Evolutionary conservation across 2,113 vertebrate species (phyloP).

Genomic region (Bufo bufo): DNA sequence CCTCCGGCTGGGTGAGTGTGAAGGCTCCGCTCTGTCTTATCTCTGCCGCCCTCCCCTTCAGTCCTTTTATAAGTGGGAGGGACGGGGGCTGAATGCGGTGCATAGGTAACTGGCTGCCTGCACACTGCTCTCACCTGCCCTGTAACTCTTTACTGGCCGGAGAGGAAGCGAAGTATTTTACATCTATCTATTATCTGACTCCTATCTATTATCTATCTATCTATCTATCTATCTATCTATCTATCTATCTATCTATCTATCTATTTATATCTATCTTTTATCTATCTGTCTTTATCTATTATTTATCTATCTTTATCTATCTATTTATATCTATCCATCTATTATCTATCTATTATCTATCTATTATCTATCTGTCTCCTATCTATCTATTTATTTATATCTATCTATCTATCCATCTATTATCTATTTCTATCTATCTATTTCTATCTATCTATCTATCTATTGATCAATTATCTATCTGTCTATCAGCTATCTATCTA

Average conservation of each 20-base stretch:
- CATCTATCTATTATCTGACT: no score
- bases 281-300: no score
- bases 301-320: no score
- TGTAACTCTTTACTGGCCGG: conserved; percentile 15
- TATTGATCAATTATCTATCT: no score
- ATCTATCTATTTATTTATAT: no score
- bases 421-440: no score
- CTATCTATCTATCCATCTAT: no score
- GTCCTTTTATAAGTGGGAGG: conserved; percentile 42
- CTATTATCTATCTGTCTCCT: no score
- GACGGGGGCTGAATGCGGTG: background rate
- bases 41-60: conserved; percentile 32
- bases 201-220: background rate
- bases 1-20: conserved; percentile 24
- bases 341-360: no score
- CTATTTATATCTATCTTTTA: background rate
- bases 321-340: no score
- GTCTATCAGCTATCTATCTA: no score
- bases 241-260: conserved; percentile 10
- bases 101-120: conserved; percentile 11
- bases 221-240: background rate
- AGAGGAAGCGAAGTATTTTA: background rate
- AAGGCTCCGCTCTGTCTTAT: conserved; percentile 16
- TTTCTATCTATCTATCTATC: no score
- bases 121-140: conserved; percentile 33